A percentile compares a stretch with the other conserved stretches of the same genome.
Evolutionary conservation across 2,888 invertebrate genomes (phyloP).

Genomic region (Neoascia interrupta): DNA sequence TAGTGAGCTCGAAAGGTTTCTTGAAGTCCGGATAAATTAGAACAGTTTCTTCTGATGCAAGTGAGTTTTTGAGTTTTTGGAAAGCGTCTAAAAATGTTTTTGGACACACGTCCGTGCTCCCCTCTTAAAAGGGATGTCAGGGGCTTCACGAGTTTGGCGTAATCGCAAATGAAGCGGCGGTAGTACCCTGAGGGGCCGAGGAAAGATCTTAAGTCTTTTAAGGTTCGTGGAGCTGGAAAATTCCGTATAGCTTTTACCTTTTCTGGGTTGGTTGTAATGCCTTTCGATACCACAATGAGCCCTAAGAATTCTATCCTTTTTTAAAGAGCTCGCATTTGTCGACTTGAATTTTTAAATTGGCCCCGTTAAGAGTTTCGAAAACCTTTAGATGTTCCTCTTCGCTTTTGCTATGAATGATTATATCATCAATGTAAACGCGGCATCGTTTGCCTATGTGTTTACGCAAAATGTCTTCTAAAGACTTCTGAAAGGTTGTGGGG

Average conservation of each 20-base stretch:
- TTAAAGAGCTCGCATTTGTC: neutral
- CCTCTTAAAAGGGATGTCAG: constrained; percentile 12
- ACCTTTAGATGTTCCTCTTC: neutral
- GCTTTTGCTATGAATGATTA: neutral
- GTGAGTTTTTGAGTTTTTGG: neutral
- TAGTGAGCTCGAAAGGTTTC: constrained; percentile 16
- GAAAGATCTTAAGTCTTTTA: constrained; percentile 24
- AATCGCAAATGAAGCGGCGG: constrained; percentile 1
- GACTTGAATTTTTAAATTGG: constrained; percentile 3
- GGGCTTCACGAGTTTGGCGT: constrained; percentile 17
- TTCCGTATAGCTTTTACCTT: constrained; percentile 8
- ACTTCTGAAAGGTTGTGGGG: constrained; percentile 42
- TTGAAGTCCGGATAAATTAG: constrained; percentile 13
- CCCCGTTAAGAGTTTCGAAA: neutral
- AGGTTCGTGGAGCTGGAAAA: constrained; percentile 10
- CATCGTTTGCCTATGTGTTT: neutral
- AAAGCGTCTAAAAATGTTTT: constrained; percentile 9
- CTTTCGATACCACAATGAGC: constrained; percentile 3
- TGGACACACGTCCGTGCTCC: constrained; percentile 12
- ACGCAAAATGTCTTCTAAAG: constrained; percentile 17
- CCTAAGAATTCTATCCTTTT: constrained; percentile 17
- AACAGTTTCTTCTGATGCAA: constrained; percentile 1
- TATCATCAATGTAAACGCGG: neutral
- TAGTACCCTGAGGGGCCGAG: constrained; percentile 24
- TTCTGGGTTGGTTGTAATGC: constrained; percentile 16